Evolutionary conservation across 2,888 invertebrate genomes (phyloP), one percentile per base, ranked within the genome.

Genomic region (Dolichomitus sp.): DNA sequence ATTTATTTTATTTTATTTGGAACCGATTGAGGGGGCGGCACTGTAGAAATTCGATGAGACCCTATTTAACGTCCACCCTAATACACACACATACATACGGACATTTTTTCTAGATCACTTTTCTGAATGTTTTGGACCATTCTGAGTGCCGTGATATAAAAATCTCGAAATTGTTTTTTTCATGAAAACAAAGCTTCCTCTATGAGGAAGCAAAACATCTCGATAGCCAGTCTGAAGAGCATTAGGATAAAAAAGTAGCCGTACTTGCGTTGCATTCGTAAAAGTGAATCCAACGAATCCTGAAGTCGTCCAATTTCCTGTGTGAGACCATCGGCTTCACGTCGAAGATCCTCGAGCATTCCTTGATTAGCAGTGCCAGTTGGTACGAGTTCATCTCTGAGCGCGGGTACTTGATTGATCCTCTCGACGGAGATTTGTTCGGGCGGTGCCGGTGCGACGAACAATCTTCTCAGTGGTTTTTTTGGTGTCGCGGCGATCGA

Each of bases 351-450:
- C 93, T 99, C 98, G 90, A 97, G 97, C 91, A 96, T 95, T 69
- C 98, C 95, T 75, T 97, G 96, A 75, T 95, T 94, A 88, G 95
- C 96, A 86, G 81, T 97, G 86, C 84, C 98, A 95, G 93, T 98
- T 97, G 92, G 95, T 80, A 98, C 96, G 92, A 99, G 95, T 93
- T 98, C 98, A 90, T 98, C 97, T 89, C 97, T 96, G 86, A 98
- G 94, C 11, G 96, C 95, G 11, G 97, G 97, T 52, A 96, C 86
- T 83, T 91, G 92, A 80, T 86, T 91, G 69, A 91, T 87, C 75
- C 89, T 88, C 11, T 93, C 93, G 77, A 88, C 84, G 1, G 91
- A 88, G 23, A 91, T 83, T 73, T 93, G 92, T 48, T 93, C 93
- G 86, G 96, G 96, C 0, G 96, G 96, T 40, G 97, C 95, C 81